Percentiles rank a stretch among this genome's conserved stretches.
phyloP scores from a whole-genome alignment of 2,113 vertebrate species.

The Condylura cristata region DNA sequence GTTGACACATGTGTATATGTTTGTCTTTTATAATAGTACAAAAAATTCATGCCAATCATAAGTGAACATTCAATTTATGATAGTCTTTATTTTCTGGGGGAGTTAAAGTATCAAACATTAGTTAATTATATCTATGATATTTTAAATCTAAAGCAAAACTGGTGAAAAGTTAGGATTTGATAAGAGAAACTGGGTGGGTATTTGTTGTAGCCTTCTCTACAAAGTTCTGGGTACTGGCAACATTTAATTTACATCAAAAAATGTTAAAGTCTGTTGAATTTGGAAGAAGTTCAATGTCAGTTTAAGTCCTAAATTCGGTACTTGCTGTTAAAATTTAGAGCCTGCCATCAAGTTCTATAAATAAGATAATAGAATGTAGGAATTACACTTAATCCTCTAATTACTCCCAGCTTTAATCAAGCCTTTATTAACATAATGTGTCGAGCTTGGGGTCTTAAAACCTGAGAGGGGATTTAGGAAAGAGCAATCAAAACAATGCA shows the following conservation, averaged over 20 bases:
- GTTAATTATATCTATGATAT: neutral
- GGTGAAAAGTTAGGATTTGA: conserved; percentile 5
- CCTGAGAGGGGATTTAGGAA: conserved; percentile 71
- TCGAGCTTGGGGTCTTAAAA: conserved; percentile 79
- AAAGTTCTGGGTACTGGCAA: conserved; percentile 20
- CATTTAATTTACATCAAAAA: conserved; percentile 60
- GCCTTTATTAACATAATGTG: conserved; percentile 81
- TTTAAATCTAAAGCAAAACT: conserved; percentile 25
- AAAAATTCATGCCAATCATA: conserved; percentile 23
- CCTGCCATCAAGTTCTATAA: conserved; percentile 79
- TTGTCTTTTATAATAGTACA: neutral
- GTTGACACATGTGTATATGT: neutral
- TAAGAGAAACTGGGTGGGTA: neutral
- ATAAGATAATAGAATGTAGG: conserved; percentile 82
- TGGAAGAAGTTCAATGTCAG: conserved; percentile 24
- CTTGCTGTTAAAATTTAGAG: conserved; percentile 77
- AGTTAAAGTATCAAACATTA: neutral
- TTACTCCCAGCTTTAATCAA: conserved; percentile 82
- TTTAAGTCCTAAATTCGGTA: conserved; percentile 72
- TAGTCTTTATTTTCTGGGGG: neutral
- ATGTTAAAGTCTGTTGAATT: conserved; percentile 49
- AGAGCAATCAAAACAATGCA: conserved; percentile 79
- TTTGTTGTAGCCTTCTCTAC: neutral
- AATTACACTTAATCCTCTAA: conserved; percentile 81
- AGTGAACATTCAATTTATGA: conserved; percentile 9